Evolutionary conservation across 2,113 vertebrate genomes (phyloP), one percentile per base, ranked within the genome.

Genomic region (Eolophus roseicapilla): DNA sequence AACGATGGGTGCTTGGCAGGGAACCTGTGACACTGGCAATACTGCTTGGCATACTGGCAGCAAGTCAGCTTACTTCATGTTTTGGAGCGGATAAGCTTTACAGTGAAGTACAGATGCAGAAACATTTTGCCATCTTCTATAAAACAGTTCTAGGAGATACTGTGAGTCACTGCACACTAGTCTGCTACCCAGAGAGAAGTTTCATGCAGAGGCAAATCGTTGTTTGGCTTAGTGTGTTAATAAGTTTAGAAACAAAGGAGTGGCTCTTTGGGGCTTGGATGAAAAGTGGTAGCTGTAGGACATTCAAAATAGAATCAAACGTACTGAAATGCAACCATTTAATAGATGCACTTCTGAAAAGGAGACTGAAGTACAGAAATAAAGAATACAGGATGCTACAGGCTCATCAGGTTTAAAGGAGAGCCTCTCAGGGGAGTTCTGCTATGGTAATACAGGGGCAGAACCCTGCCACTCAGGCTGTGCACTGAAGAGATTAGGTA

Each of bases 1-100:
- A 9, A n/a, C 0, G 17, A 37, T 5, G 47, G 35, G 4, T 19
- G 39, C 44, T 0, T 2, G 64, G 63, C 0, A 0, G 57, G 37
- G 49, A 11, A 35, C 13, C 67, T 7, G 6, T 41, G 59, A 84
- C 46, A 46, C 33, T 39, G 62, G 49, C 63, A 76, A 21, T n/a
- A 18, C 7, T 10, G 62, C 39, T 35, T 13, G 47, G 33, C 17
- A 65, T 16, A 16, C 8, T 5, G 0, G 8, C 11, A 7, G 64
- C 37, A 65, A 41, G 57, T 37, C 3, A 4, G 28, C 25, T 77
- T 60, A 28, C 39, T 74, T 55, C 39, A 62, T 13, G 27, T n/a
- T 6, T 4, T 35, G 47, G 35, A 88, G n/a, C 9, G 10, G 47
- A 11, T n/a, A 90, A 74, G 52, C 39, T 93, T 79, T 64, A 43